Percentiles rank a stretch among this genome's conserved stretches.
These are phyloP conservation scores for Myotis myotis DNA, from an alignment of 2,797 vertebrate genomes.

Conservation along the genomic window DNA sequence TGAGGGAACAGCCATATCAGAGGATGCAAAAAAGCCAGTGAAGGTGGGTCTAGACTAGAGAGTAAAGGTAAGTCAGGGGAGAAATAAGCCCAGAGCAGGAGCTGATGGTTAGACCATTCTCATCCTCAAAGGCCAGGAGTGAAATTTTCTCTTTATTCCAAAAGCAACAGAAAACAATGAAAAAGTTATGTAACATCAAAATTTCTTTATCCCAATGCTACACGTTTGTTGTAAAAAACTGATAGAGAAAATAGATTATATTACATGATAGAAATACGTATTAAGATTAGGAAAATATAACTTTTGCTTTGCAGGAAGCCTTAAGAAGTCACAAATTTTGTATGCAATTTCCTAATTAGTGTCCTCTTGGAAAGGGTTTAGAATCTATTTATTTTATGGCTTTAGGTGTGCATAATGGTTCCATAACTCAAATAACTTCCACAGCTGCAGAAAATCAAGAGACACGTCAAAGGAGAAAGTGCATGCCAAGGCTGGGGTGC, in stretches of 20 bases:
- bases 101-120: not conserved
- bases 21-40: not conserved
- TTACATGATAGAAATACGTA: not conserved
- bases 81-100: not conserved
- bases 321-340: not conserved
- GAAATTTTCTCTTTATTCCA: not conserved
- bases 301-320: not conserved
- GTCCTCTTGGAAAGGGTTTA: not conserved
- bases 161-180: constrained; percentile 1
- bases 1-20: not conserved
- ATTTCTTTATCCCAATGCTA: not conserved
- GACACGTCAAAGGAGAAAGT: not conserved
- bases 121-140: not conserved
- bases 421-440: not conserved
- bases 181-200: not conserved
- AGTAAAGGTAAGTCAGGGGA: not conserved
- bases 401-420: not conserved
- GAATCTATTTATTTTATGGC: not conserved
- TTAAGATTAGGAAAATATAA: not conserved
- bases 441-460: not conserved
- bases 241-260: not conserved
- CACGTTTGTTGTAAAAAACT: not conserved
- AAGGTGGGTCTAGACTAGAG: not conserved
- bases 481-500: not conserved
- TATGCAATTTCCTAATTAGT: not conserved